Evolutionary conservation across 1,140 invertebrate genomes (phyloP), one percentile per base, ranked within the genome.

Genomic region (Drosophila ohnishii): DNA sequence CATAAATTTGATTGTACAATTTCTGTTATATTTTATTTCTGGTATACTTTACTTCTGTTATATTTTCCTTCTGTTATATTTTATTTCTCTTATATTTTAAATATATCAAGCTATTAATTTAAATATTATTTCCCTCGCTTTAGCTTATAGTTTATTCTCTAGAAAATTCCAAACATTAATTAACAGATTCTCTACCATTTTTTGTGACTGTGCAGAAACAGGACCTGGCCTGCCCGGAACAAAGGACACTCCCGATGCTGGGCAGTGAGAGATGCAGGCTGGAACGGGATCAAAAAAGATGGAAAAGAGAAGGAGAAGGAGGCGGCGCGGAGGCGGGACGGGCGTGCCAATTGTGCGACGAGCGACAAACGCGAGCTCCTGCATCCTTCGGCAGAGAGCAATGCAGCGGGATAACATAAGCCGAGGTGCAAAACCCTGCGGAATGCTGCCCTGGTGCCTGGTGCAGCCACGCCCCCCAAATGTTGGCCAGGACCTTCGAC

Each of bases 321-420:
- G 83, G 83, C 78, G 84, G 63, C 61, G 62, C 79, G 65, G 48
- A 83, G 86, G 86, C 87, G 75, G 76, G 62, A 47, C 71, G 16
- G 58, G 77, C 80, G 86, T 80, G 76, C 65, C 76, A 72, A 71
- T 75, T 72, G 64, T 71, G 56, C 59, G 60, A 73, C 70, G 81
- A 81, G 75, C 65, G 73, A 50, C 61, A 48, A 75, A 48, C 76
- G 70, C 64, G 64, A 69, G 62, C 65, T 67, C 63, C 64, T 55
- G 50, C 50, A 61, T 60, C 47, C 37, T 69, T 64, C 62, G 50
- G 30, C 34, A 66, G 51, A 8, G 19, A 28, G 61, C 40, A 53
- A 35, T 37, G 58, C 34, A 48, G 56, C 57, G 11, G 44, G 34
- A 50, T 61, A 25, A 59, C 61, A 37, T 48, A 48, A 48, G 50